Evolutionary conservation across 2,113 vertebrate species (phyloP).

Genomic region (Syngnathus floridae): DNA sequence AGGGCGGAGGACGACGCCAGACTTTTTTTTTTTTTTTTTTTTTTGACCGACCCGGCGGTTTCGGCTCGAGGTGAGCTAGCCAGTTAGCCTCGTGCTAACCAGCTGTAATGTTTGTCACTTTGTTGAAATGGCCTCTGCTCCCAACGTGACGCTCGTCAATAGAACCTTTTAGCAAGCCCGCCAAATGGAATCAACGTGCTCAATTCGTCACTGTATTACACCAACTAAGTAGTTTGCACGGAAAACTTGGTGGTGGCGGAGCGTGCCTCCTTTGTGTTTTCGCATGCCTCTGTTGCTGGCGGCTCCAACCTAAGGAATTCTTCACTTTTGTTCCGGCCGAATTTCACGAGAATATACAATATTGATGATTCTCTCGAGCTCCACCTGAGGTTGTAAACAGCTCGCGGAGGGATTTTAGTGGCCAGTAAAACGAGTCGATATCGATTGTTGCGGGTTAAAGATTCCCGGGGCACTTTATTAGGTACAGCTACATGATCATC

Average conservation of each 20-base stretch:
- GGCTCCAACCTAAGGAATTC: background rate
- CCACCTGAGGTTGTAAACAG: no score
- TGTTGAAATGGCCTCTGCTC: slow-evolving; percentile 73
- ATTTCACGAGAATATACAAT: background rate
- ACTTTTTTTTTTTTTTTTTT: slow-evolving; percentile 24
- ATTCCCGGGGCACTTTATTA: background rate
- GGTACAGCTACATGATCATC: background rate
- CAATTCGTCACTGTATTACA: background rate
- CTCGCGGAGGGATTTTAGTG: background rate
- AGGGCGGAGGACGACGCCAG: slow-evolving; percentile 40
- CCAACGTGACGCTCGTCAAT: background rate
- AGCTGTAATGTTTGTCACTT: slow-evolving; percentile 60
- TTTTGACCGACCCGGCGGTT: slow-evolving; percentile 59
- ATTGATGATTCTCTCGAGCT: no score
- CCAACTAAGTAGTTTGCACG: background rate
- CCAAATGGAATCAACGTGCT: background rate
- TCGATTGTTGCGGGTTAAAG: background rate
- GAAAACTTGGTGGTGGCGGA: background rate
- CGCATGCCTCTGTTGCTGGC: background rate
- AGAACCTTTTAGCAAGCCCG: background rate
- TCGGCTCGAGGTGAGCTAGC: slow-evolving; percentile 72
- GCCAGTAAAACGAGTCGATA: background rate
- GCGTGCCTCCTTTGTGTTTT: background rate
- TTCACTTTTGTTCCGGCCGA: background rate
- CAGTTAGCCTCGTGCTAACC: slow-evolving; percentile 49